Percentiles rank a stretch among this genome's conserved stretches.
Conservation (phyloP, 1,140 invertebrate genomes). For the Epicauta chinensis region DNA sequence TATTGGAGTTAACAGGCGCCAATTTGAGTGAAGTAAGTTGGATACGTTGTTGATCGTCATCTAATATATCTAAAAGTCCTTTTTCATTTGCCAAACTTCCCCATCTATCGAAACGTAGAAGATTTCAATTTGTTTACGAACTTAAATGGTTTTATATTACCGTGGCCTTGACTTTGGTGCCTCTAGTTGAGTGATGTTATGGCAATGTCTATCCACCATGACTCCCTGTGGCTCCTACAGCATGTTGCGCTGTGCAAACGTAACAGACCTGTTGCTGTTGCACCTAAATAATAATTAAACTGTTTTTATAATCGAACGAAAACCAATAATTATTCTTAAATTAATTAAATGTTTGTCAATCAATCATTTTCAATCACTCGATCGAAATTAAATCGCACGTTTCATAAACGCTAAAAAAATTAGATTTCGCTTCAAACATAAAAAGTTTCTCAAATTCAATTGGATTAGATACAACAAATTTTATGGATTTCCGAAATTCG, state of each 20-base stretch:
- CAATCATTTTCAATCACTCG: too few species aligned
- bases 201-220: constrained; percentile 25
- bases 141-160: neutral
- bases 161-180: constrained; percentile 13
- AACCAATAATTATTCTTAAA: too few species aligned
- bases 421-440: too few species aligned
- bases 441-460: too few species aligned
- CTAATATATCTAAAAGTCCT: constrained; percentile 25
- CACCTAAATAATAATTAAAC: neutral
- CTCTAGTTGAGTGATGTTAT: constrained; percentile 20
- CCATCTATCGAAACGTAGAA: constrained; percentile 23
- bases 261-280: constrained; percentile 11
- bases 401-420: too few species aligned
- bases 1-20: constrained; percentile 35
- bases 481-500: too few species aligned
- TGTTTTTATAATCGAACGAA: too few species aligned
- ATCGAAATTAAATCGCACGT: too few species aligned
- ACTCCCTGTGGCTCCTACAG: constrained; percentile 7
- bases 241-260: constrained; percentile 10
- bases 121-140: neutral
- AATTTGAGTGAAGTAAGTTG: constrained; percentile 29
- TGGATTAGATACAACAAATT: too few species aligned
- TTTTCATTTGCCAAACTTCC: constrained; percentile 26
- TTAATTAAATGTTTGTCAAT: too few species aligned
- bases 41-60: constrained; percentile 20